Conservation (phyloP, 1,140 invertebrate species). For the Bactericera cockerelli region DNA sequence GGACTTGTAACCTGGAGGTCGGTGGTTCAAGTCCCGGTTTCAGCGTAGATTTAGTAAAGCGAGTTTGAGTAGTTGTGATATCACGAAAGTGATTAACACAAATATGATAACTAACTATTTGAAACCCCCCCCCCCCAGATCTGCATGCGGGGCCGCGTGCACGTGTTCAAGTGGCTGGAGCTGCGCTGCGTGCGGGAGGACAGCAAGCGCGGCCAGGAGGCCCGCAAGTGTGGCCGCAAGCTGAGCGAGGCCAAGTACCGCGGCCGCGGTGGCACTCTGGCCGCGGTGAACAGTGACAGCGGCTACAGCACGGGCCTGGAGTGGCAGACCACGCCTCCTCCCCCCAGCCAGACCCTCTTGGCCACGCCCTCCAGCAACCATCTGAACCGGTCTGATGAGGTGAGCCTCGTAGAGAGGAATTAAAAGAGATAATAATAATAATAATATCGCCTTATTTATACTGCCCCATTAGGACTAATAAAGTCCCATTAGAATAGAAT, state of each 20-base stretch:
- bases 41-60: no score
- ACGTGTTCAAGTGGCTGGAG: conserved; percentile 88
- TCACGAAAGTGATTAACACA: no score
- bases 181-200: conserved; percentile 37
- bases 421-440: conserved; percentile 30
- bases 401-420: no score
- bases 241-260: conserved; percentile 36
- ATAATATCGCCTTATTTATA: no score
- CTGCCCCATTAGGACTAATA: no score
- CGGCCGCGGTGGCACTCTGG: conserved; percentile 50
- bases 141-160: conserved; percentile 76
- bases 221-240: conserved; percentile 32
- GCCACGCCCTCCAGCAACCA: conserved; percentile 24
- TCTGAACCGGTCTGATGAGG: conserved; percentile 17
- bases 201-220: conserved; percentile 19
- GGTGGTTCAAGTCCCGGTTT: no score
- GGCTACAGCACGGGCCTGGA: conserved; percentile 55
- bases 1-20: no score
- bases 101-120: no score
- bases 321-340: neutral
- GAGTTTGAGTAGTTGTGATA: no score
- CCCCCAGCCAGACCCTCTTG: conserved; percentile 31
- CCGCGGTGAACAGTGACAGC: conserved; percentile 41
- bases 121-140: conserved; percentile 49
- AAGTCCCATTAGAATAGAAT: no score